Conservation (phyloP, 2,113 vertebrate genomes). For the Thinocorus orbignyianus region DNA sequence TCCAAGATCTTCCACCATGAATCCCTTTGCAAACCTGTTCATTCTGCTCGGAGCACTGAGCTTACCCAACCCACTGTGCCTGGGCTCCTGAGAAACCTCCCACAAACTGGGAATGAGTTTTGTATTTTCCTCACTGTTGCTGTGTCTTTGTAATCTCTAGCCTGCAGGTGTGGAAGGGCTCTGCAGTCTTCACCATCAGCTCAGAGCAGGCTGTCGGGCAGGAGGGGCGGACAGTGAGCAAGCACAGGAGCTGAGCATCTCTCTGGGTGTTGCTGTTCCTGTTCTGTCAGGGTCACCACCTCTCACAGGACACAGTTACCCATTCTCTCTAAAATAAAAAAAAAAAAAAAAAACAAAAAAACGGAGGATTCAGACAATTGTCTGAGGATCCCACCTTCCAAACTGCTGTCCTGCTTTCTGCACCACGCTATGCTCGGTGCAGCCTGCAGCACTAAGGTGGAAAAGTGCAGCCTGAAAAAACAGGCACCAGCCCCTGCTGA, state of each 20-base stretch:
- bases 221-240: neutral
- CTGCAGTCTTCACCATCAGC: neutral
- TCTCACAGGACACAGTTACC: neutral
- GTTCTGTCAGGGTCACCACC: neutral
- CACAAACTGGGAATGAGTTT: neutral
- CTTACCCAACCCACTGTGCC: neutral
- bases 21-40: neutral
- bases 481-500: neutral
- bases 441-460: neutral
- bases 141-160: neutral
- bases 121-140: neutral
- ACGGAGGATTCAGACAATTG: neutral
- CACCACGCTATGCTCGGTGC: neutral
- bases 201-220: neutral
- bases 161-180: neutral
- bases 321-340: neutral
- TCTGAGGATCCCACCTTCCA: neutral
- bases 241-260: neutral
- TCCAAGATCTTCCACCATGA: neutral
- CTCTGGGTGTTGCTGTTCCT: neutral
- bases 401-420: neutral
- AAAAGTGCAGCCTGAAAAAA: neutral
- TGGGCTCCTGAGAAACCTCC: neutral
- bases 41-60: neutral
- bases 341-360: neutral